Percentiles rank a stretch among this genome's conserved stretches.
phyloP scores from a whole-genome alignment of 2,797 vertebrate genomes.

The Gallinago nigripennis region DNA sequence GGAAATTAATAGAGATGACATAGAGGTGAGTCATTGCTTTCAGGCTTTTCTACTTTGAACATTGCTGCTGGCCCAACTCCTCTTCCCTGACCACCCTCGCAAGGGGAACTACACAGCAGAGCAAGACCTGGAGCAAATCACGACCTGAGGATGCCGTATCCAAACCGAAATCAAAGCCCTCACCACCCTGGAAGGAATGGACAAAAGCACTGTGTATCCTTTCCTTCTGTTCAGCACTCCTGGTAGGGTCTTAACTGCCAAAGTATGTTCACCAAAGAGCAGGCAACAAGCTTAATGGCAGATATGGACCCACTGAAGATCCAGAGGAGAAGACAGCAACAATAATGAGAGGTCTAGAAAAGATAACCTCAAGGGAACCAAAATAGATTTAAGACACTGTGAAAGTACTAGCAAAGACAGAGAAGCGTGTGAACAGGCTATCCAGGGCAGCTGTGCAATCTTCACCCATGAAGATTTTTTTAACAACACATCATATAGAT shows the following conservation, averaged over 20 bases:
- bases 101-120: not conserved
- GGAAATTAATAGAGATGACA: not conserved
- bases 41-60: not conserved
- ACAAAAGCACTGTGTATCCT: not conserved
- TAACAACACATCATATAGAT: not conserved
- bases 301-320: not conserved
- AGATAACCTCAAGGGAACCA: not conserved
- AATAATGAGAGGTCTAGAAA: not conserved
- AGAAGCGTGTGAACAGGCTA: not conserved
- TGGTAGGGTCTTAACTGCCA: not conserved
- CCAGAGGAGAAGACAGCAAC: not conserved
- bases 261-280: not conserved
- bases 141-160: accelerated
- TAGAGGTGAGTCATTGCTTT: not conserved
- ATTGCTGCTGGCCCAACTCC: not conserved
- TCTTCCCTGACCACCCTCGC: not conserved
- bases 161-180: not conserved
- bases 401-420: not conserved
- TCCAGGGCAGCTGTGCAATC: not conserved
- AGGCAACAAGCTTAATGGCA: not conserved
- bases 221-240: not conserved
- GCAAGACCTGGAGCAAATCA: not conserved
- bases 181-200: not conserved
- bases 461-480: not conserved
- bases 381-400: not conserved